A percentile compares a stretch with the other conserved stretches of the same genome.
These are phyloP conservation scores for Marisa cornuarietis DNA, from an alignment of 1,140 invertebrate genomes.

Conservation along the genomic window DNA sequence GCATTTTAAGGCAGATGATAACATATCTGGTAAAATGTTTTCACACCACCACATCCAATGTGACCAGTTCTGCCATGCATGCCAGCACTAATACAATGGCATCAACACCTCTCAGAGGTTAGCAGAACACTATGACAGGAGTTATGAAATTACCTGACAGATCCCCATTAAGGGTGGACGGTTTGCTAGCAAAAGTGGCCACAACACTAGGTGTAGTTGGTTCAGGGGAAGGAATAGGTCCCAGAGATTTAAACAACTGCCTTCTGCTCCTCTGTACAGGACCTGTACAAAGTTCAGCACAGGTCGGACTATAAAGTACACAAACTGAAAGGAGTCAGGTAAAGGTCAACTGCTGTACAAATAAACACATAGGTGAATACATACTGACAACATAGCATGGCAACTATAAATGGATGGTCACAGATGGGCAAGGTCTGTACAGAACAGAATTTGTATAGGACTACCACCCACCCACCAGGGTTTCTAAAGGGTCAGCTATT, in stretches of 20 bases:
- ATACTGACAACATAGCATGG: no score
- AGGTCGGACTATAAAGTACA: not conserved
- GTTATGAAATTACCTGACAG: slow-evolving; percentile 33
- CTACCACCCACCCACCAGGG: no score
- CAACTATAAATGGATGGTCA: no score
- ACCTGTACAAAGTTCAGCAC: slow-evolving; percentile 31
- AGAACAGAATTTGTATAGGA: no score
- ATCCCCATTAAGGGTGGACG: slow-evolving; percentile 53
- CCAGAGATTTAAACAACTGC: slow-evolving; percentile 56
- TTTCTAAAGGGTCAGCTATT: no score
- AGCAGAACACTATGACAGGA: no score
- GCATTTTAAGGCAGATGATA: no score
- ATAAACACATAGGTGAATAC: not conserved
- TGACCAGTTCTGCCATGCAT: no score
- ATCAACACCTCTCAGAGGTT: not conserved
- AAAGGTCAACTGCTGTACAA: not conserved
- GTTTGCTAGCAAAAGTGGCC: slow-evolving; percentile 56
- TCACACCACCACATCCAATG: no score
- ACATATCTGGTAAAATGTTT: no score
- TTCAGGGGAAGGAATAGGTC: slow-evolving; percentile 56
- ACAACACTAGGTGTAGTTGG: slow-evolving; percentile 54
- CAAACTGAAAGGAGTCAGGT: not conserved
- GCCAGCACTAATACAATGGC: not conserved
- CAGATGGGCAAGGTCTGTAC: no score
- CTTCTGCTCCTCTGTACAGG: slow-evolving; percentile 51